Conservation (phyloP, 2,113 vertebrate species). For the Caranx ignobilis region DNA sequence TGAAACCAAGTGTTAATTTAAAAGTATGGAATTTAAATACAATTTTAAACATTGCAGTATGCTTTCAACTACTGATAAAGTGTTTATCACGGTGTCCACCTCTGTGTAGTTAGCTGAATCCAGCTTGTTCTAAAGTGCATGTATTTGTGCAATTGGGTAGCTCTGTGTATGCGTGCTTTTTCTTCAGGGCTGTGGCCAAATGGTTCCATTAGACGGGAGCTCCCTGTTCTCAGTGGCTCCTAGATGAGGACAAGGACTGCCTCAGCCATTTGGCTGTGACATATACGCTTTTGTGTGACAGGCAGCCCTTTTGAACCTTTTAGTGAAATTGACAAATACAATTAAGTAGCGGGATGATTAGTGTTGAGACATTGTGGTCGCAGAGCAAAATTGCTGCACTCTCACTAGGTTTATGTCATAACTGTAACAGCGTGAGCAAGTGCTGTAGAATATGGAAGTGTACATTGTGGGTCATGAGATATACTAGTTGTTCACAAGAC, state of each 20-base stretch:
- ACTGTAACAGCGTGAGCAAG: slow-evolving; percentile 46
- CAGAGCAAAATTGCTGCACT: slow-evolving; percentile 50
- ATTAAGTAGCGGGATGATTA: slow-evolving; percentile 72
- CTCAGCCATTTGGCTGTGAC: slow-evolving; percentile 62
- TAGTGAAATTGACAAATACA: slow-evolving; percentile 78
- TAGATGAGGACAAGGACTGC: slow-evolving; percentile 42
- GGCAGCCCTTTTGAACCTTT: slow-evolving; percentile 74
- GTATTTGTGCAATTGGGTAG: background rate
- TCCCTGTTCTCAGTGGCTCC: slow-evolving; percentile 43
- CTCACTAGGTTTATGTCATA: slow-evolving; percentile 50
- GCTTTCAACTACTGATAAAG: background rate
- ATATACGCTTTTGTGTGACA: slow-evolving; percentile 63
- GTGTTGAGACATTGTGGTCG: slow-evolving; percentile 53
- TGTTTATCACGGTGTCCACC: background rate
- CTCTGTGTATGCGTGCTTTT: slow-evolving; percentile 14
- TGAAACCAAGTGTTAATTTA: too few relatives aligned
- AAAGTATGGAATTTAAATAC: too few relatives aligned
- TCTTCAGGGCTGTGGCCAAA: slow-evolving; percentile 39
- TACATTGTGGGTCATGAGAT: slow-evolving; percentile 23
- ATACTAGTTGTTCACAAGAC: background rate
- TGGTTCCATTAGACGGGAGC: slow-evolving; percentile 48
- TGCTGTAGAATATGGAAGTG: slow-evolving; percentile 13
- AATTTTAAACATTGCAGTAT: too few relatives aligned
- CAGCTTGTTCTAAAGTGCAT: background rate
- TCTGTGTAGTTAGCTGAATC: background rate